Evolutionary conservation across 2,797 vertebrate genomes (phyloP), one percentile per base, ranked within the genome.

Genomic region (Acrocephalus scirpaceus): DNA sequence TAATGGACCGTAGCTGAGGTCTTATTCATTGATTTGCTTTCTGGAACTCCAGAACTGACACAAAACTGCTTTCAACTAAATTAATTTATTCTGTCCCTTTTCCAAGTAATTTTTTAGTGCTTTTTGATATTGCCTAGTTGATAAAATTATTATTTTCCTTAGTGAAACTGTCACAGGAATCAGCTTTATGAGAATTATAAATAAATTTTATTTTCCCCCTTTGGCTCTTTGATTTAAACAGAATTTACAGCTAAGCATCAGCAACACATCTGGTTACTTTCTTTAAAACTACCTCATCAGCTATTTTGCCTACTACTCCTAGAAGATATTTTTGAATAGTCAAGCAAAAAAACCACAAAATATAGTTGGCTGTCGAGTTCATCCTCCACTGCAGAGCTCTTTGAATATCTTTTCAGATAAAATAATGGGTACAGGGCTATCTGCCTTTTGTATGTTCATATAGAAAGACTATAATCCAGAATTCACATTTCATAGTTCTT

Each of bases 21-120:
- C n/a, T 53, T 65, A 94, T 69, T 91, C 44, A 88, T 84, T 60
- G 36, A 91, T 29, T 91, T 83, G 22, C 16, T 77, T 85, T 91
- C 38, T 32, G 78, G 64, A 76, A n/a, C 50, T 77, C 44, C 56
- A 80, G 44, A 67, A 86, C 3, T 70, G 61, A 79, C 16, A 74
- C 7, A 88, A 67, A 70, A 58, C 26, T 40, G 60, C n/a, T 50
- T 83, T 83, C 32, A 93, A 54, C 9, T 48, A 60, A 22, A 44
- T 78, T 64, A 65, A 94, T 72, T 74, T 82, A 50, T 79, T 85
- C 48, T 67, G 8, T 23, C 14, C 19, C 5, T 83, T 70, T 88
- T 67, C 29, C 57, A 80, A 45, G 22, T 50, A 36, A 42, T 69
- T 72, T 76, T 79, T 56, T 18, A 90, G 29, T 60, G 22, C 6